phyloP scores from a whole-genome alignment of 1,140 invertebrate species.

The Hylyphantes graminicola region DNA sequence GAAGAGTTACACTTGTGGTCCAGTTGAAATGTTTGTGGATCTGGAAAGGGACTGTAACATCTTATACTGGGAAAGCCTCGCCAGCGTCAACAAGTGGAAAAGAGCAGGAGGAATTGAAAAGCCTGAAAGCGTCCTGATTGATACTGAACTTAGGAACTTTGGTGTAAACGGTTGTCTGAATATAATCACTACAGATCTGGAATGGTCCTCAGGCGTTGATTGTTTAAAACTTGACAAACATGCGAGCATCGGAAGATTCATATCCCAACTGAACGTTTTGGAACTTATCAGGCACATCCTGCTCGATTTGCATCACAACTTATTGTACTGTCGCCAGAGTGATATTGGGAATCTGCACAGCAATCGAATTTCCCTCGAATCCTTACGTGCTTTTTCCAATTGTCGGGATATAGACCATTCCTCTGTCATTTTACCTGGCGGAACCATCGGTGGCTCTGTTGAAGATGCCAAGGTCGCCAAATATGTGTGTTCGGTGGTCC shows the following conservation, averaged over 20 bases:
- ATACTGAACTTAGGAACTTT: slow-evolving; percentile 33
- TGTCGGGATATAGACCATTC: slow-evolving; percentile 1
- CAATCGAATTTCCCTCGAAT: neutral
- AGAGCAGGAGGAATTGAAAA: too few species aligned
- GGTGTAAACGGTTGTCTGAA: slow-evolving; percentile 9
- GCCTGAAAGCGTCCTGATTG: neutral
- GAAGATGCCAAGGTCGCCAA: slow-evolving; percentile 25
- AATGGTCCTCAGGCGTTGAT: neutral
- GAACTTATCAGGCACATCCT: slow-evolving; percentile 21
- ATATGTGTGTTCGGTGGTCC: slow-evolving; percentile 7
- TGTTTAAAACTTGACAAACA: neutral
- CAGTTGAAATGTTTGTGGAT: slow-evolving; percentile 20
- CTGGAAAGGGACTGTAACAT: slow-evolving; percentile 19
- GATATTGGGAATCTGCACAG: neutral
- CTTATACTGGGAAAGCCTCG: neutral
- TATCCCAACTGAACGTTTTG: neutral
- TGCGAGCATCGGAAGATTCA: neutral
- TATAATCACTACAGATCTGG: slow-evolving; percentile 14
- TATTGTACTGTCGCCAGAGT: slow-evolving; percentile 16
- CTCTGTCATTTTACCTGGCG: neutral
- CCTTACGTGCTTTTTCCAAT: neutral
- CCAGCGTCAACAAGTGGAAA: slow-evolving; percentile 19
- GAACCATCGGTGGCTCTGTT: slow-evolving; percentile 3
- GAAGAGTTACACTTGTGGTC: neutral
- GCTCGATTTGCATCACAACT: neutral